A percentile compares a stretch with the other conserved stretches of the same genome.
Conservation (phyloP, 2,113 vertebrate species). For the Casuarius casuarius region DNA sequence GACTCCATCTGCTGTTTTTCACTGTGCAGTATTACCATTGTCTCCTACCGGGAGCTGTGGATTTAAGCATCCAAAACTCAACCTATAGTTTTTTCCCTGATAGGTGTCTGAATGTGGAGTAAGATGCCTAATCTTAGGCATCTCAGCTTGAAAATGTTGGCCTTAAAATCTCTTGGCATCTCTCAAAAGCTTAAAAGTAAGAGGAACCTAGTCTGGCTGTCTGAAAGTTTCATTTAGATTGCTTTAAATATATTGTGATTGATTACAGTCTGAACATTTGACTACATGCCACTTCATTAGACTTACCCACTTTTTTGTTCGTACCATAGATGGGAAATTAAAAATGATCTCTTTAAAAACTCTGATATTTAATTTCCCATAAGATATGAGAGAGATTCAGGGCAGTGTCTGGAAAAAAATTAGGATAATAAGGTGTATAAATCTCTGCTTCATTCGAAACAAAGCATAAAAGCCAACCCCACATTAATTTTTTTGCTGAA, state of each 20-base stretch:
- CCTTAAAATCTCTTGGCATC: conserved; percentile 8
- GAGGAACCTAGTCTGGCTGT: conserved; percentile 37
- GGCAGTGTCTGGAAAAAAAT: conserved; percentile 61
- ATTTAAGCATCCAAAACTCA: neutral
- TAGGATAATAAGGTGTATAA: conserved; percentile 70
- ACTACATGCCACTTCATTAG: conserved; percentile 71
- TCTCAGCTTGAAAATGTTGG: neutral
- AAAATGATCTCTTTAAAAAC: conserved; percentile 54
- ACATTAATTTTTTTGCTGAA: conserved; percentile 67
- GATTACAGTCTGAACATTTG: conserved; percentile 56
- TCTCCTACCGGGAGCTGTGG: neutral
- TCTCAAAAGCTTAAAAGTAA: conserved; percentile 12
- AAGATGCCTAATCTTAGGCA: neutral
- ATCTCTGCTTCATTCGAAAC: conserved; percentile 66
- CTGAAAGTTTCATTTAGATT: conserved; percentile 53
- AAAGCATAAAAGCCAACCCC: conserved; percentile 63
- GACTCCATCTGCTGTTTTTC: neutral
- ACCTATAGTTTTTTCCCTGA: neutral
- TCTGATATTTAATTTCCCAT: conserved; percentile 54
- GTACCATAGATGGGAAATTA: conserved; percentile 57
- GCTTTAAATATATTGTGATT: conserved; percentile 45
- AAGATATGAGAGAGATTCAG: conserved; percentile 52
- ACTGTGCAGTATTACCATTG: neutral
- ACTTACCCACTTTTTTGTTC: conserved; percentile 34
- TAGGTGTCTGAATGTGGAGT: neutral